These are phyloP conservation scores for Balearica regulorum DNA, from an alignment of 2,797 vertebrate genomes.

Conservation along the genomic window DNA sequence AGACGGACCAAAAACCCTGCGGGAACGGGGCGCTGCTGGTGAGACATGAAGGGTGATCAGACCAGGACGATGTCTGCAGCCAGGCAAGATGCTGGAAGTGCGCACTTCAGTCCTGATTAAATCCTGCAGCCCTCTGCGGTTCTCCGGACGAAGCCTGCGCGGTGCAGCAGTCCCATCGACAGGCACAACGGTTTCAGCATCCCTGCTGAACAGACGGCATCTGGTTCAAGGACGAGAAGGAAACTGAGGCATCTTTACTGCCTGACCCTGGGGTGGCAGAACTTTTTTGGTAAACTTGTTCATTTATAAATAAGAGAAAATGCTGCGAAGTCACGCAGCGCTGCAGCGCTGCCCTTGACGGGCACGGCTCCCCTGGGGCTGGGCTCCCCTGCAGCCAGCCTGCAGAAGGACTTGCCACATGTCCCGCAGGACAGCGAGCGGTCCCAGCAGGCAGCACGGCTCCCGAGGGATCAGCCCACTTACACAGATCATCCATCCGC, in stretches of 20 bases:
- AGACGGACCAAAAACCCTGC: neutral
- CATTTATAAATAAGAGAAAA: neutral
- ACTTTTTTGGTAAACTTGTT: neutral
- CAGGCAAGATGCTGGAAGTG: neutral
- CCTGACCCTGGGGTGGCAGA: neutral
- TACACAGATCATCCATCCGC: neutral
- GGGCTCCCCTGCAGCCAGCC: neutral
- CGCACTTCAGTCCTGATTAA: neutral
- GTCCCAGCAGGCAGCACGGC: neutral
- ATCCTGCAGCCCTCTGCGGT: neutral
- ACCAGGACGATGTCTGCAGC: fast-evolving
- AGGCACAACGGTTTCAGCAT: neutral
- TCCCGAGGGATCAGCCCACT: neutral
- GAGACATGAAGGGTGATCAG: neutral
- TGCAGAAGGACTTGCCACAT: neutral
- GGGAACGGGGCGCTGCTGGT: neutral
- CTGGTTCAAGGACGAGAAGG: neutral
- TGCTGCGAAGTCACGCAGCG: fast-evolving
- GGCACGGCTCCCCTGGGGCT: fast-evolving
- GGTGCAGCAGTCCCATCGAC: neutral
- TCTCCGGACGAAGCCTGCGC: fast-evolving
- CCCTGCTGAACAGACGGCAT: neutral
- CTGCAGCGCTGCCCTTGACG: fast-evolving
- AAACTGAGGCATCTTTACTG: neutral
- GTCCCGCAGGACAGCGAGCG: fast-evolving